Evolutionary conservation across 2,113 vertebrate species (phyloP).

Genomic region (Cyprinodon tularosa): DNA sequence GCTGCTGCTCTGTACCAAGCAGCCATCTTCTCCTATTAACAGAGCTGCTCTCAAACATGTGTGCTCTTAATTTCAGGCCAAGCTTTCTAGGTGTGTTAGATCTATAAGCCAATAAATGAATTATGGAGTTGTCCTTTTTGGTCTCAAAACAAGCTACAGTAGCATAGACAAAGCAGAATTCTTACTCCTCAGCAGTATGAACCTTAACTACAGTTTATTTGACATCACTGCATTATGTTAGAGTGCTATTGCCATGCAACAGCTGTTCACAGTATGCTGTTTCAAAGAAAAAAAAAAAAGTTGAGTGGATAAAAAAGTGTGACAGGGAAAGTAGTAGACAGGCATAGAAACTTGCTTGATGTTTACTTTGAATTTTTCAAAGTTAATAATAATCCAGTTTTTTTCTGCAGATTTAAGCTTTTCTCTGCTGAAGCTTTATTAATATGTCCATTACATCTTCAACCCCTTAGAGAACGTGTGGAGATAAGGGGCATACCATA

Average conservation of each 20-base stretch:
- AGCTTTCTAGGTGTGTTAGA: constrained; percentile 56
- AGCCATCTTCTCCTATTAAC: constrained; percentile 48
- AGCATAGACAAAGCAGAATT: constrained; percentile 50
- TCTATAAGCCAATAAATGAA: constrained; percentile 66
- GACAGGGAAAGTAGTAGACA: not conserved
- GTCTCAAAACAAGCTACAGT: constrained; percentile 39
- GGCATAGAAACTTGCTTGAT: not conserved
- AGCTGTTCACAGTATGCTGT: not conserved
- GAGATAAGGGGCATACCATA: too few relatives aligned
- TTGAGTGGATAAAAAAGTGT: not conserved
- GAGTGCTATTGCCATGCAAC: not conserved
- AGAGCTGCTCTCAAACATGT: constrained; percentile 28
- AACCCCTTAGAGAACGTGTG: too few relatives aligned
- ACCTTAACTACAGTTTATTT: constrained; percentile 42
- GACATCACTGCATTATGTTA: constrained; percentile 17
- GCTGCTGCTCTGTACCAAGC: constrained; percentile 35
- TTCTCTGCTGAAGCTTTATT: not conserved
- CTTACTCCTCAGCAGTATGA: constrained; percentile 21
- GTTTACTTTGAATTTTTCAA: not conserved
- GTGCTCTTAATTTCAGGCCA: constrained; percentile 40
- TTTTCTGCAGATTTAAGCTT: not conserved
- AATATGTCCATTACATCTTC: too few relatives aligned
- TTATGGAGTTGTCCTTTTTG: constrained; percentile 50
- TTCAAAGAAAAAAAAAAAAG: not conserved
- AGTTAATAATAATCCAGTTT: not conserved